Percentiles rank a stretch among this genome's conserved stretches.
Conservation (phyloP, 2,113 vertebrate species). For the Euleptes europaea region DNA sequence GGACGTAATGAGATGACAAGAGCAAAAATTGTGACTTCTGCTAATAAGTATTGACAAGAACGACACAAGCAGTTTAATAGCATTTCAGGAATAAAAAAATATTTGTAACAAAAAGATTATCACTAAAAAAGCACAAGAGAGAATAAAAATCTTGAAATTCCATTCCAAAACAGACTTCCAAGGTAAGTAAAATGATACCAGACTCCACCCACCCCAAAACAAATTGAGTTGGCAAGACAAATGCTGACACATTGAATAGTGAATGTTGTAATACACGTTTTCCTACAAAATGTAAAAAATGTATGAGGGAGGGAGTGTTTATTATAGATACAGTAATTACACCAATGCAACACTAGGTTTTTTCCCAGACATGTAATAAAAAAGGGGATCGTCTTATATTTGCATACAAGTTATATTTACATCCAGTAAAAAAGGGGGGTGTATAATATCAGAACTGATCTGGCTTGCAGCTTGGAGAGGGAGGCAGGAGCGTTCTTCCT, state of each 20-base stretch:
- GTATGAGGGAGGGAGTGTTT: neutral
- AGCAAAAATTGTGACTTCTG: conserved; percentile 41
- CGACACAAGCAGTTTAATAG: conserved; percentile 28
- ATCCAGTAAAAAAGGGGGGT: too few relatives aligned
- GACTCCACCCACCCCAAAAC: neutral
- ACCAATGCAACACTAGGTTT: too few relatives aligned
- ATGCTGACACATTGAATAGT: neutral
- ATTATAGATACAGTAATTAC: neutral
- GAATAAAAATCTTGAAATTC: neutral
- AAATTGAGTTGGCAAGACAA: neutral
- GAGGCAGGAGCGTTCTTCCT: too few relatives aligned
- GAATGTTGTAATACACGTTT: neutral
- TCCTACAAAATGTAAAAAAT: neutral
- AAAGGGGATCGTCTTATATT: too few relatives aligned
- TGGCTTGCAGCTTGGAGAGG: too few relatives aligned
- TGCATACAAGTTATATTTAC: too few relatives aligned
- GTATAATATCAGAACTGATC: too few relatives aligned
- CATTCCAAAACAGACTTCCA: neutral
- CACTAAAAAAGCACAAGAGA: neutral
- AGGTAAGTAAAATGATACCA: neutral
- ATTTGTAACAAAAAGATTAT: neutral
- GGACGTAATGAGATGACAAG: conserved; percentile 40
- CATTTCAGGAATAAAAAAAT: neutral
- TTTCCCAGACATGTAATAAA: too few relatives aligned
- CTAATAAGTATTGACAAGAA: conserved; percentile 27